These are phyloP conservation scores for Papilio demoleus DNA, from an alignment of 2,888 invertebrate genomes.

Conservation along the genomic window DNA sequence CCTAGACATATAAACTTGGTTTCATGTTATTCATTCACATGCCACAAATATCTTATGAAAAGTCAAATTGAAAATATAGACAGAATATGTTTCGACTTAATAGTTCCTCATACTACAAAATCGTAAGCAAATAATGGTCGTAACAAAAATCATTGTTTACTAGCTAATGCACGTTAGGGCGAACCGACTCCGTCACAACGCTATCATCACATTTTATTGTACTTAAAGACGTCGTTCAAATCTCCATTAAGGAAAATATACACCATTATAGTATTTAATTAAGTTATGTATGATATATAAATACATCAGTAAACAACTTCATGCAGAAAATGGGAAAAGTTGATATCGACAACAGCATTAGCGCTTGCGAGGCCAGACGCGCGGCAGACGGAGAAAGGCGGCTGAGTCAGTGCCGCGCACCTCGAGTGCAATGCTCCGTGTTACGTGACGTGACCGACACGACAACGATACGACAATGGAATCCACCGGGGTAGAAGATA, in stretches of 20 bases:
- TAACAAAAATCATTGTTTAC: slow-evolving; percentile 13
- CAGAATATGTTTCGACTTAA: not conserved
- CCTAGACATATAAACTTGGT: not conserved
- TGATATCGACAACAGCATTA: slow-evolving; percentile 24
- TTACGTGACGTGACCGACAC: slow-evolving; percentile 29
- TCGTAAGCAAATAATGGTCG: slow-evolving; percentile 5
- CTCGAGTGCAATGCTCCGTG: slow-evolving; percentile 57
- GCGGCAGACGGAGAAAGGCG: slow-evolving; percentile 75
- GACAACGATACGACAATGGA: not conserved
- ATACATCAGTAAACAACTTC: not conserved
- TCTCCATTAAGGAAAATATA: not conserved
- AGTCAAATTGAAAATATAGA: not conserved
- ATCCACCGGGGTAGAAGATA: slow-evolving; percentile 1
- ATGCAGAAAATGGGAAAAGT: slow-evolving; percentile 37
- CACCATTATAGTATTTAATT: not conserved
- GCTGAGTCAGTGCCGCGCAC: slow-evolving; percentile 53
- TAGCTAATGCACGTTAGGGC: slow-evolving; percentile 12
- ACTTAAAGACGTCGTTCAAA: not conserved
- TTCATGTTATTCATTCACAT: no score
- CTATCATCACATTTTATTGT: slow-evolving; percentile 21
- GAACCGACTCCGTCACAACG: slow-evolving; percentile 1
- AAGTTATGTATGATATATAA: not conserved
- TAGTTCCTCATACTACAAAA: not conserved
- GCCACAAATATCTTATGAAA: no score
- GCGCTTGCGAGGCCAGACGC: slow-evolving; percentile 59